Conservation (phyloP, 2,113 vertebrate genomes). For the Haemorhous mexicanus region DNA sequence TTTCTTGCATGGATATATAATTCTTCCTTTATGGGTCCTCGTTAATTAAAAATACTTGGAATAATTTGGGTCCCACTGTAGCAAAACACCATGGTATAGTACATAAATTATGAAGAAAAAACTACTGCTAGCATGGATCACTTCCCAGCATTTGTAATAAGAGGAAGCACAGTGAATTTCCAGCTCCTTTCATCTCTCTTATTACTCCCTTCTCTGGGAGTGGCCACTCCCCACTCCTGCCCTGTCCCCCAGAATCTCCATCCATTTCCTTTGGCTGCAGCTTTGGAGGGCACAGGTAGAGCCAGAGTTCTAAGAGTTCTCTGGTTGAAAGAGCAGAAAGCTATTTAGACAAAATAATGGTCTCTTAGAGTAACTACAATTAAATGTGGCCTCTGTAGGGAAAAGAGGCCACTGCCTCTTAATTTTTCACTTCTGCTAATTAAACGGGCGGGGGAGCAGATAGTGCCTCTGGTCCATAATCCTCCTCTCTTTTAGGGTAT, state of each 20-base stretch:
- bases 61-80: not conserved
- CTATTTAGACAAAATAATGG: not conserved
- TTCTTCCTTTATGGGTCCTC: not conserved
- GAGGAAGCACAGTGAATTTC: not conserved
- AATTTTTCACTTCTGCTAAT: not conserved
- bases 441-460: not conserved
- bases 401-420: not conserved
- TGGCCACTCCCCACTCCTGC: not conserved
- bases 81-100: not conserved
- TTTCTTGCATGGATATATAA: not conserved
- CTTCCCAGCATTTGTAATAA: not conserved
- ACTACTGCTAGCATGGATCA: not conserved
- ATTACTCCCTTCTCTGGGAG: not conserved
- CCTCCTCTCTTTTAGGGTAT: not conserved
- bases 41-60: slow-evolving; percentile 1
- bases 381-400: not conserved
- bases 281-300: not conserved
- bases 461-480: not conserved
- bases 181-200: not conserved
- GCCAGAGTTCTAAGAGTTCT: not conserved
- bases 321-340: not conserved
- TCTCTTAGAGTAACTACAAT: not conserved
- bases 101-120: not conserved
- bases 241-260: not conserved
- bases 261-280: not conserved